Evolutionary conservation across 2,888 invertebrate genomes (phyloP).

Genomic region (Cinara cedri): DNA sequence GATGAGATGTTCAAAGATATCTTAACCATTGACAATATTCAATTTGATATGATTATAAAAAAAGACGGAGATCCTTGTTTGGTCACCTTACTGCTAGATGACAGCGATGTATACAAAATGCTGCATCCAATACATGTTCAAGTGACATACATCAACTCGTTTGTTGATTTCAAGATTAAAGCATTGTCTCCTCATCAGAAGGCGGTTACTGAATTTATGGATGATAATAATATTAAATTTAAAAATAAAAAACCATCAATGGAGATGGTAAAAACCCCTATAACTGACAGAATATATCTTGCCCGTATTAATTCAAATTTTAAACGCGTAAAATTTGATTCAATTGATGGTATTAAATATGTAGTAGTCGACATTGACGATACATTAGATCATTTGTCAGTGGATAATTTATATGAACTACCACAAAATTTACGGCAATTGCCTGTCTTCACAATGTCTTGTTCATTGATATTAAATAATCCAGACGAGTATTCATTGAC

Average conservation of each 20-base stretch:
- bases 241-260: not conserved
- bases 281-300: not conserved
- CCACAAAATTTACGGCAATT: slow-evolving; percentile 2
- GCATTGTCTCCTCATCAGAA: slow-evolving; percentile 10
- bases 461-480: slow-evolving; percentile 27
- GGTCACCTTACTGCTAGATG: not conserved
- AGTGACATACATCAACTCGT: slow-evolving; percentile 22
- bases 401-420: slow-evolving; percentile 20
- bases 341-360: not conserved
- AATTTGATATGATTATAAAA: slow-evolving; percentile 40
- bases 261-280: not conserved
- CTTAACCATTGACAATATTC: not conserved
- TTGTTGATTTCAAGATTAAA: slow-evolving; percentile 23
- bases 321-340: slow-evolving; percentile 15
- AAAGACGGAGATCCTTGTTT: slow-evolving; percentile 16
- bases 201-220: not conserved
- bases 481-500: slow-evolving; percentile 11
- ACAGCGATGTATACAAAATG: not conserved
- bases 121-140: slow-evolving; percentile 3
- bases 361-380: slow-evolving; percentile 26
- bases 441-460: not conserved
- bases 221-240: not conserved
- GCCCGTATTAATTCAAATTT: not conserved
- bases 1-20: slow-evolving; percentile 47
- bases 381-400: not conserved